Evolutionary conservation across 1,140 invertebrate species (phyloP).

Genomic region (Marisa cornuarietis): DNA sequence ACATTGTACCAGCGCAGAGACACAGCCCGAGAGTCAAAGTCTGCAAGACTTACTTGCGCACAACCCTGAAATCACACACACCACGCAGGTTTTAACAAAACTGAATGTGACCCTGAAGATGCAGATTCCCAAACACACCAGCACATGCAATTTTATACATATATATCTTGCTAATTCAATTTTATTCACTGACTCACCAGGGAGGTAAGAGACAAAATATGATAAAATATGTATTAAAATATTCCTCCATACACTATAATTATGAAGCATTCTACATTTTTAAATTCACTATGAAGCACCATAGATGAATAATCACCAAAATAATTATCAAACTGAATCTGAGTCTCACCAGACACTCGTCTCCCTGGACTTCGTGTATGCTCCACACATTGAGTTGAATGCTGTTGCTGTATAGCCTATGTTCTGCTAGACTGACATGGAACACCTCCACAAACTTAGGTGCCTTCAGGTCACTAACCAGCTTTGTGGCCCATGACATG

Average conservation of each 20-base stretch:
- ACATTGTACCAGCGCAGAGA: conserved; percentile 95
- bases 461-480: conserved; percentile 77
- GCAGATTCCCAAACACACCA: neutral
- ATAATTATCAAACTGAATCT: too few relatives aligned
- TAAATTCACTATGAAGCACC: too few relatives aligned
- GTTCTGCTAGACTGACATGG: conserved; percentile 77
- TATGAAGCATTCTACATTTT: too few relatives aligned
- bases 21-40: conserved; percentile 85
- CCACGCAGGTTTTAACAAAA: neutral
- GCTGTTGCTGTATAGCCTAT: conserved; percentile 84
- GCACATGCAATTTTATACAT: neutral
- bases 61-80: conserved; percentile 77
- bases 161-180: too few relatives aligned
- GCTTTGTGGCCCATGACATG: conserved; percentile 77
- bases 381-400: conserved; percentile 88
- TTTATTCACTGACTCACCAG: too few relatives aligned
- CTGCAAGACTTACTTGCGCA: conserved; percentile 93
- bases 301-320: too few relatives aligned
- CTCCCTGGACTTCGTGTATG: conserved; percentile 63
- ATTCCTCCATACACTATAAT: too few relatives aligned
- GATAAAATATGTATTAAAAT: too few relatives aligned
- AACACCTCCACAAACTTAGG: conserved; percentile 85
- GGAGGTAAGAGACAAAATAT: too few relatives aligned
- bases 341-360: conserved; percentile 61
- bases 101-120: neutral